phyloP scores from a whole-genome alignment of 2,797 vertebrate species.

The Spheniscus humboldti region DNA sequence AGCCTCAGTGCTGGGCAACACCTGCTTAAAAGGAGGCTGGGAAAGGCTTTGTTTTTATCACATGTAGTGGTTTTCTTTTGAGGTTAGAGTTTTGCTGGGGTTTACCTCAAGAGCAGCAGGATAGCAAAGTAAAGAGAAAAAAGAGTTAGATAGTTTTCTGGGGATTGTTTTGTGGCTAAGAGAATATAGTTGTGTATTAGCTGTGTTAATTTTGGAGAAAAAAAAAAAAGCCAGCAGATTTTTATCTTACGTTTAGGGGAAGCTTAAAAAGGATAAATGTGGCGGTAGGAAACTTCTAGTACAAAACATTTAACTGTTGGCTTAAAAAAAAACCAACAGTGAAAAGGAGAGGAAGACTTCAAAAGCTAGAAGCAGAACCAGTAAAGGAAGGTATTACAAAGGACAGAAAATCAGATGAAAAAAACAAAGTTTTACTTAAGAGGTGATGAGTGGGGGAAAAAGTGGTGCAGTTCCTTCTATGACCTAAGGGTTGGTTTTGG shows the following conservation, averaged over 20 bases:
- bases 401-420: accelerated
- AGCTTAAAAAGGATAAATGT: not conserved
- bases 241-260: not conserved
- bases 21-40: not conserved
- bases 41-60: accelerated
- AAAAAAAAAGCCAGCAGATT: accelerated
- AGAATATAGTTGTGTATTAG: accelerated
- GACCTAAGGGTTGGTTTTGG: accelerated
- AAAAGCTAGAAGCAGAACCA: too few species aligned
- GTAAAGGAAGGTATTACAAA: accelerated
- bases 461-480: too few species aligned
- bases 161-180: accelerated
- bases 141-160: accelerated
- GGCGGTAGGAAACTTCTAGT: accelerated
- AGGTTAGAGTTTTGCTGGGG: accelerated
- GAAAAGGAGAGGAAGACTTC: not conserved
- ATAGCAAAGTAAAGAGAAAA: accelerated
- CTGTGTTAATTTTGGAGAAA: not conserved
- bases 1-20: not conserved
- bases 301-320: accelerated
- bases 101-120: accelerated
- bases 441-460: not conserved
- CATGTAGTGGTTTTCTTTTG: accelerated
- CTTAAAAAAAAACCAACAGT: too few species aligned
- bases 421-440: accelerated